A percentile compares a stretch with the other conserved stretches of the same genome.
phyloP scores from a whole-genome alignment of 2,888 invertebrate species.

The Brassicogethes aeneus region DNA sequence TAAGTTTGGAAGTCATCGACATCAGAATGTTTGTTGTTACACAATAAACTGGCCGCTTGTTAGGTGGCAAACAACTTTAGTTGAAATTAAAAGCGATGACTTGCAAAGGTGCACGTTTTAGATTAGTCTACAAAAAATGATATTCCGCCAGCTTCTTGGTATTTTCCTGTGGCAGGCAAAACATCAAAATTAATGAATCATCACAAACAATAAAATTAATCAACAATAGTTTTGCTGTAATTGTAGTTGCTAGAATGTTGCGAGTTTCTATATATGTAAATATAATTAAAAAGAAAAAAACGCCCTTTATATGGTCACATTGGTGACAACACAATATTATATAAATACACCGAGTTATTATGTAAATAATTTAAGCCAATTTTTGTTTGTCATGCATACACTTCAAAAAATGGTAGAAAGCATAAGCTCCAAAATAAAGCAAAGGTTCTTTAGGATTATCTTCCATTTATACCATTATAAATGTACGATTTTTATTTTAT shows the following conservation, averaged over 20 bases:
- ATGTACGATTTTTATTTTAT: conserved; percentile 3
- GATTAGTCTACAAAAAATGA: conserved; percentile 21
- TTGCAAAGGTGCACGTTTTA: too few relatives aligned
- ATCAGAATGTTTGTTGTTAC: too few relatives aligned
- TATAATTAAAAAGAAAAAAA: conserved; percentile 6
- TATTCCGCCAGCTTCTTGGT: conserved; percentile 3
- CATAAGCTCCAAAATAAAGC: conserved; percentile 16
- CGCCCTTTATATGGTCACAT: too few relatives aligned
- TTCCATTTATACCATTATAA: too few relatives aligned
- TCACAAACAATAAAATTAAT: conserved; percentile 11
- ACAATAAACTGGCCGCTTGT: too few relatives aligned
- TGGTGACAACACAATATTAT: conserved; percentile 18
- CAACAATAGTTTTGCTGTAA: conserved; percentile 31
- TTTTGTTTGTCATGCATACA: conserved; percentile 20
- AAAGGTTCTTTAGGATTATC: conserved; percentile 13
- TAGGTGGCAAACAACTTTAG: too few relatives aligned
- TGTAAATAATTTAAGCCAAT: conserved; percentile 12
- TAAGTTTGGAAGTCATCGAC: too few relatives aligned
- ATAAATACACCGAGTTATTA: conserved; percentile 15
- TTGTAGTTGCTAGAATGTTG: conserved; percentile 46
- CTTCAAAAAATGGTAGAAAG: conserved; percentile 12
- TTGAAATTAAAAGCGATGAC: too few relatives aligned
- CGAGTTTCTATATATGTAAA: conserved; percentile 30
- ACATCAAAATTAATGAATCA: conserved; percentile 15
- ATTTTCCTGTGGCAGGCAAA: conserved; percentile 4